phyloP scores from a whole-genome alignment of 2,797 vertebrate genomes.

The Alcedo quadribrachys region DNA sequence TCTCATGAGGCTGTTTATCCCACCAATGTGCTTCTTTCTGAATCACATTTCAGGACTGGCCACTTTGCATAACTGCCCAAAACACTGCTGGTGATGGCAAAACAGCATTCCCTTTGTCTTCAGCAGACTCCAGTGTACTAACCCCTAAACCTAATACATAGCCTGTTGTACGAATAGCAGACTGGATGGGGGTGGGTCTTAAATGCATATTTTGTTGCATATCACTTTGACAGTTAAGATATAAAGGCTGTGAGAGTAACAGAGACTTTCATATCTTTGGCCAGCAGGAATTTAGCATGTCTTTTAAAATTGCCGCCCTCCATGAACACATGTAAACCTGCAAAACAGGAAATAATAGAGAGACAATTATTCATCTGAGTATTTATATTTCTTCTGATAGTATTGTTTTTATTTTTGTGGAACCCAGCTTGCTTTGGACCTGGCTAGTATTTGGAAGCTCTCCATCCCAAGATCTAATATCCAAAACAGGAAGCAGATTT shows the following conservation, averaged over 20 bases:
- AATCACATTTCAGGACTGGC: not conserved
- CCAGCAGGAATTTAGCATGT: not conserved
- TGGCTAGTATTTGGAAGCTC: constrained; percentile 7
- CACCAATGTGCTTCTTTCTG: not conserved
- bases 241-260: not conserved
- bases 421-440: constrained; percentile 41
- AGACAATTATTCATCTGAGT: constrained; percentile 47
- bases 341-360: constrained; percentile 60
- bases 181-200: not conserved
- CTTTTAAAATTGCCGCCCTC: not conserved
- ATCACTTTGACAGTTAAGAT: not conserved
- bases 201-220: not conserved
- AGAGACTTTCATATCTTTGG: not conserved
- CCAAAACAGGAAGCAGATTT: constrained; percentile 64
- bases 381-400: constrained; percentile 31
- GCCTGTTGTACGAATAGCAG: not conserved
- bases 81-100: not conserved
- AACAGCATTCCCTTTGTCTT: not conserved
- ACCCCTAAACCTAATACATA: not conserved
- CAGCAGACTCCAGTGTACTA: not conserved
- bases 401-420: constrained; percentile 16
- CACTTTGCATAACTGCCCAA: not conserved
- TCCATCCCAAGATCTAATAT: constrained; percentile 19
- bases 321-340: not conserved
- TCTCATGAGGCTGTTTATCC: not conserved